Evolutionary conservation across 2,888 invertebrate species (phyloP).

Genomic region (Dryocosmus kuriphilus): DNA sequence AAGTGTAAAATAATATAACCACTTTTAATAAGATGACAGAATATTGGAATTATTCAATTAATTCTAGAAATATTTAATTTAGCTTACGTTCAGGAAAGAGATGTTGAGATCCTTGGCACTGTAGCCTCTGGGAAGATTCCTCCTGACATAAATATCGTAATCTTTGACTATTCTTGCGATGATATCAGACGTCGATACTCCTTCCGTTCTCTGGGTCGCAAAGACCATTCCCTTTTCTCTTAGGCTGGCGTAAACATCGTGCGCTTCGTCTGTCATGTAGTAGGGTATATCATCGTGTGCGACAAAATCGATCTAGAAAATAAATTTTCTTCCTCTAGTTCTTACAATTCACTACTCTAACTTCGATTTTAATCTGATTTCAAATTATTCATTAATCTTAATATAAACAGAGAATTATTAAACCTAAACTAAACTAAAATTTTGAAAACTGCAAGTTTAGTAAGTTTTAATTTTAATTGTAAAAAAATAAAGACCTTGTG

Average conservation of each 20-base stretch:
- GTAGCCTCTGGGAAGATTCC: slow-evolving; percentile 97
- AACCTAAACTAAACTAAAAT: no score
- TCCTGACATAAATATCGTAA: slow-evolving; percentile 97
- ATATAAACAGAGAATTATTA: no score
- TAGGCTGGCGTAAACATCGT: slow-evolving; percentile 92
- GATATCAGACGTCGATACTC: slow-evolving; percentile 99
- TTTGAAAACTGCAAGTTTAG: no score
- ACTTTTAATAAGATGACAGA: no score
- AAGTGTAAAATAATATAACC: no score
- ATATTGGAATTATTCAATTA: no score
- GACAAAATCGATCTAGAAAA: slow-evolving; percentile 93
- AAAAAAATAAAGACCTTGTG: slow-evolving; percentile 84
- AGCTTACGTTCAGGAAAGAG: slow-evolving; percentile 90
- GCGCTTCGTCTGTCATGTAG: slow-evolving; percentile 90
- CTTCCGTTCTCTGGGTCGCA: slow-evolving; percentile 95
- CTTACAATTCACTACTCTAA: not conserved
- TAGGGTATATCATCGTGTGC: slow-evolving; percentile 99
- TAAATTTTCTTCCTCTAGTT: not conserved
- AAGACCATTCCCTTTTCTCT: slow-evolving; percentile 98
- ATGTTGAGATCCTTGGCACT: slow-evolving; percentile 98
- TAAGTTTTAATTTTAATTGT: not conserved
- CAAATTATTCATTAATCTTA: no score
- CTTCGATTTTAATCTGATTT: no score
- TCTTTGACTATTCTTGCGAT: slow-evolving; percentile 98
- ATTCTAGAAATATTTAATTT: not conserved